Base-by-base conservation (phyloP, 2,113 vertebrate genomes). In the Oncorhynchus nerka region DNA sequence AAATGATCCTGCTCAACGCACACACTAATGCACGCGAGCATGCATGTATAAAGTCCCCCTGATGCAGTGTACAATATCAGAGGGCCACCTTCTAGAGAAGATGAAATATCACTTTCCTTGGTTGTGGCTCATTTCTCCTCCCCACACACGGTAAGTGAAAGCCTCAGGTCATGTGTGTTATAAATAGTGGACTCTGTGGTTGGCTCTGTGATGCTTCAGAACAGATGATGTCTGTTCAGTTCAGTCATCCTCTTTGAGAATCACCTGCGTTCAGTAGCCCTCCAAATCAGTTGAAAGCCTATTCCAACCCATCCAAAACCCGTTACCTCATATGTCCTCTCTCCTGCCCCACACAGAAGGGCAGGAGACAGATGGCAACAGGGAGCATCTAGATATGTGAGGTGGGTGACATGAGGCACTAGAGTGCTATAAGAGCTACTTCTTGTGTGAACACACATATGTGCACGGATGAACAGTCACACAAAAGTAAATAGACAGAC, bases 1-100 rank as follows among this genome's bases (percentile, higher is more conserved):
- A 77, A 80, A 85, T 77, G 12, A 71, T 82, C 65, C 71, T 39
- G 24, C 1, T 3, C 71, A n/a, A n/a, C 67, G 12, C n/a, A 39
- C 20, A 9, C 67, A 68, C 66, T 19, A 30, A 68, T 1, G 30
- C 16, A 34, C 28, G 22, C 66, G 1, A 28, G 22, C 30, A 68
- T 20, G n/a, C 61, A 64, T 8, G 22, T 22, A 64, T 22, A 39
- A 39, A 39, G 34, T 39, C 34, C 34, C 34, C 8, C 2, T 39
- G 34, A 9, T 39, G 34, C 34, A 39, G 34, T 8, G 7, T 39
- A 39, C 34, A 39, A 39, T 39, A 39, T 39, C 7, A 39, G 34
- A 39, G 34, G 34, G 34, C 2, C 34, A 39, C 34, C 34, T 39
- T 39, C 34, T 8, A 39, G 65, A 32, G 15, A 67, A 19, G 28